These are phyloP conservation scores for Ceratoteleas bidentatus DNA, from an alignment of 1,140 invertebrate genomes.

Conservation along the genomic window DNA sequence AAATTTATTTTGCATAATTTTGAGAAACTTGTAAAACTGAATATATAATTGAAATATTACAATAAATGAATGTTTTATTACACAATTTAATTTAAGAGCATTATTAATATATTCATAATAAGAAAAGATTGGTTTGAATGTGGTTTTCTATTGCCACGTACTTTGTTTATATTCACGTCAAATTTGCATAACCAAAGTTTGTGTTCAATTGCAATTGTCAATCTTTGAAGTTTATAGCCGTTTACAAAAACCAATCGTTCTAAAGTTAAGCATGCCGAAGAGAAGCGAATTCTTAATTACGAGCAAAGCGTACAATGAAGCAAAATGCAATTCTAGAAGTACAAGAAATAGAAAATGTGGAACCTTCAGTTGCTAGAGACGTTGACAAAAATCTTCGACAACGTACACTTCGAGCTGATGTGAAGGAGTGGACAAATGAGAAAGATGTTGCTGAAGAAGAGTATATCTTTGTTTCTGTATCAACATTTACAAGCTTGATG, in stretches of 20 bases:
- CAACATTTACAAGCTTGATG: neutral
- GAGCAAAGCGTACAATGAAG: neutral
- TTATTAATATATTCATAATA: too few relatives aligned
- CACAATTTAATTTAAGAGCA: too few relatives aligned
- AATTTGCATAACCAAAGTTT: neutral
- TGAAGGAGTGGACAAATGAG: neutral
- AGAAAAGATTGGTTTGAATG: too few relatives aligned
- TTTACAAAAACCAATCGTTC: neutral
- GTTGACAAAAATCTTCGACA: neutral
- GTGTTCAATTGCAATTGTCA: neutral
- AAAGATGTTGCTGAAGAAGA: neutral
- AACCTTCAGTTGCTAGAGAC: neutral
- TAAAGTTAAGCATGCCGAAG: slow-evolving; percentile 1
- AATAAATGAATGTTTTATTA: too few relatives aligned
- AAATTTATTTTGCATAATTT: too few relatives aligned
- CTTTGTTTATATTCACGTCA: too few relatives aligned
- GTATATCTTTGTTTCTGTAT: neutral
- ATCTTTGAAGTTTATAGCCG: neutral
- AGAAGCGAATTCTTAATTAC: neutral
- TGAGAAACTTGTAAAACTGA: too few relatives aligned
- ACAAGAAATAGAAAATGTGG: neutral
- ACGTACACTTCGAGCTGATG: neutral
- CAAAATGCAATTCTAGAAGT: neutral
- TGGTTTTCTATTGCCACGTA: too few relatives aligned
- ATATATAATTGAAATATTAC: too few relatives aligned